Evolutionary conservation across 2,888 invertebrate species (phyloP), one percentile per base, ranked within the genome.

Genomic region (Euproctis similis): DNA sequence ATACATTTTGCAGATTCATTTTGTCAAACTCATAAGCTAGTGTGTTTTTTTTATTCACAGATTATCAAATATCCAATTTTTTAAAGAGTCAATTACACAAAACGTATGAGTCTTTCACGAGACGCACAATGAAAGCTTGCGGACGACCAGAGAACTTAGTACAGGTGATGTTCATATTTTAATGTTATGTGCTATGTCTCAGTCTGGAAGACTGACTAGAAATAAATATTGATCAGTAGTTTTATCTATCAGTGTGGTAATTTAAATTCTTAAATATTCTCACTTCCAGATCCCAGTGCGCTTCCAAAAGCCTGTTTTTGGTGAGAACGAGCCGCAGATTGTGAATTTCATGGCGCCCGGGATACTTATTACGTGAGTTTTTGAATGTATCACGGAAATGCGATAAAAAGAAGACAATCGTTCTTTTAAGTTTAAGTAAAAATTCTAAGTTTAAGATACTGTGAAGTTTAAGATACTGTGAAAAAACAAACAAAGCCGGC

Each of bases 261-360:
- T n/a, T n/a, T n/a, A n/a, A n/a, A n/a, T n/a, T n/a, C n/a, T n/a
- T n/a, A n/a, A n/a, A n/a, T n/a, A n/a, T n/a, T n/a, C n/a, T n/a
- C n/a, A n/a, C n/a, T n/a, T n/a, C n/a, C 53, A 82, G 82, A 63
- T 89, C 27, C 93, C 93, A 1, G 78, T 93, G 1, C 65, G 89
- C 71, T 90, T 93, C 56, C 78, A 89, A 33, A 82, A 89, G 6
- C 92, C 93, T 0, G 74, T 94, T 22, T 93, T 87, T 57, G 94
- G 94, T 1, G 72, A 71, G 7, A 74, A 76, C 30, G 86, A 92
- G 31, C 88, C 91, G 2, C 90, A 89, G 39, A 93, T 92, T 62
- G 88, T 90, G 4, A 88, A 89, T 34, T 96, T 93, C 65, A 92
- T 95, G 87, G 92, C 93, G 0, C 96, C 96, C 0, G 93, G 93